Conservation (phyloP, 2,888 invertebrate species). For the Dynastes tityus region DNA sequence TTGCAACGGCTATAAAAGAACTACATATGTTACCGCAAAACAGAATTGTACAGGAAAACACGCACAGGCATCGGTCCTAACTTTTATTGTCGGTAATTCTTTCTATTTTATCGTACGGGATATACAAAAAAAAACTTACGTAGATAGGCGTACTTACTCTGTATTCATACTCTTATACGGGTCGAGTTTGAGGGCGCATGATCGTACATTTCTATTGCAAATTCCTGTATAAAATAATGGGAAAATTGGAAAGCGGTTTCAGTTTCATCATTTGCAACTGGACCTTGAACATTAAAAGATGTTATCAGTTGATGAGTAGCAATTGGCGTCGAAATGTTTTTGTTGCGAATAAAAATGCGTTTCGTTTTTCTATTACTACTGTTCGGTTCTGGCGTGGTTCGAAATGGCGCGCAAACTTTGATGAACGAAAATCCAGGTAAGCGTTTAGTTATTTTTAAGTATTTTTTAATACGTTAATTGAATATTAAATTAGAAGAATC, state of each 20-base stretch:
- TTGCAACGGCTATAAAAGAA: neutral
- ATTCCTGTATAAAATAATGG: constrained; percentile 41
- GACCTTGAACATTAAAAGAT: neutral
- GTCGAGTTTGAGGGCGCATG: constrained; percentile 28
- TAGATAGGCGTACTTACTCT: neutral
- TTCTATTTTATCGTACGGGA: neutral
- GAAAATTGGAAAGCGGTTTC: constrained; percentile 41
- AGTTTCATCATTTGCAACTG: constrained; percentile 27
- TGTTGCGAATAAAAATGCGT: neutral
- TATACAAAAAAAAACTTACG: constrained; percentile 18
- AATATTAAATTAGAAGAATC: neutral
- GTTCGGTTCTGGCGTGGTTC: constrained; percentile 2
- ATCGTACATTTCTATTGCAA: constrained; percentile 11
- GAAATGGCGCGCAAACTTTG: constrained; percentile 10
- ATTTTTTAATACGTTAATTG: neutral
- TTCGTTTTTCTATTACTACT: neutral
- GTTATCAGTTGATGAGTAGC: neutral
- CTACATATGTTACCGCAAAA: neutral
- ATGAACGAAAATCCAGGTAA: neutral
- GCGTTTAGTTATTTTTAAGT: neutral
- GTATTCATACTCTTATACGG: neutral
- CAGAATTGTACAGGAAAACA: neutral
- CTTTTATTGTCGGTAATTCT: constrained; percentile 15
- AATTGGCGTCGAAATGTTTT: neutral
- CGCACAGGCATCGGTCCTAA: neutral